Evolutionary conservation across 1,140 invertebrate genomes (phyloP), one percentile per base, ranked within the genome.

Genomic region (Aporrectodea caliginosa): DNA sequence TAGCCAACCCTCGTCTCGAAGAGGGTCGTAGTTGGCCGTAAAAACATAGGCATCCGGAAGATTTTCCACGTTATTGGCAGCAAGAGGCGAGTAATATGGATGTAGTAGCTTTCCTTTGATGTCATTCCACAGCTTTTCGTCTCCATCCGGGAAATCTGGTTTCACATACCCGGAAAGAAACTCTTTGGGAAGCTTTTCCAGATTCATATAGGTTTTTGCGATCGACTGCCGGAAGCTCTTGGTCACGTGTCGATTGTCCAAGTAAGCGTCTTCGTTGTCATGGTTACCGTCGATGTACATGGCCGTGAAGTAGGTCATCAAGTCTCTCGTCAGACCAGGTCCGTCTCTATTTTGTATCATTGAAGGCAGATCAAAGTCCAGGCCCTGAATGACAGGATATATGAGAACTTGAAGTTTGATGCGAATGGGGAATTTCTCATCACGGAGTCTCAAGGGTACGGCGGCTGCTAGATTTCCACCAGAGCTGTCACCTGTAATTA

Each of bases 291-390:
- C n/a, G 72, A 35, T 74, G 34, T 81, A 81, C 80, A 71, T 79
- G 14, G 77, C 69, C 76, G 76, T 74, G 31, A 74, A 73, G 27
- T 73, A 30, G 76, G 73, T 68, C 76, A 81, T 78, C 12, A 27
- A 31, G 31, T 71, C 43, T 29, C 43, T 70, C 16, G 77, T 74
- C 43, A 82, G 68, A 35, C 77, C n/a, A 31, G 69, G 34, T 22
- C 77, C 68, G 33, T 77, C 58, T 1, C 77, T n/a, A 72, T 82
- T 82, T 33, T 78, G 31, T 2, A 43, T 16, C 69, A 81, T 84
- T 1, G 87, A 88, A 12, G 87, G 87, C 2, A 84, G 85, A 76
- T 78, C 76, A 32, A 81, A 75, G 76, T 74, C 68, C 30, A 73
- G n/a, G 16, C 71, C n/a, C 31, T 81, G 80, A 6, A 78, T 69